phyloP scores from a whole-genome alignment of 2,113 vertebrate genomes.

The Forbesichthys agassizii region DNA sequence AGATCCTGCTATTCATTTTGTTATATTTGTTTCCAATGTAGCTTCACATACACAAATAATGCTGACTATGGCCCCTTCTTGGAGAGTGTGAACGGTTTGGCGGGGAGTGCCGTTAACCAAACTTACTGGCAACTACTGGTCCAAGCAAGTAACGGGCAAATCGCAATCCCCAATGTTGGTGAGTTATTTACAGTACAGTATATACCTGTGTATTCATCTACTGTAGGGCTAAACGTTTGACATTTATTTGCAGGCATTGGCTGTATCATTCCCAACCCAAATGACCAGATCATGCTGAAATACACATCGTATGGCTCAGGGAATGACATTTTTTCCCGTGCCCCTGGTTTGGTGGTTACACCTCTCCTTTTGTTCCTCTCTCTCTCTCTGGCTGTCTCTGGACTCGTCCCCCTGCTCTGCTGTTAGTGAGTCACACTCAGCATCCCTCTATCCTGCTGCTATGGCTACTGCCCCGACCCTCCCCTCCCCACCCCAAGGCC shows the following conservation, averaged over 20 bases:
- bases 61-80: slow-evolving; percentile 47
- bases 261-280: slow-evolving; percentile 42
- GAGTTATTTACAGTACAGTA: slow-evolving; percentile 11
- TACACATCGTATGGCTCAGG: slow-evolving; percentile 18
- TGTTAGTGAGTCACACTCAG: too few species aligned
- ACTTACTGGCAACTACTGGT: slow-evolving; percentile 59
- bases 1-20: not conserved
- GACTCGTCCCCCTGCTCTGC: too few species aligned
- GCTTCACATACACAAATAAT: slow-evolving; percentile 39
- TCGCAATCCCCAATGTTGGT: slow-evolving; percentile 43
- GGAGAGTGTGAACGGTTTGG: slow-evolving; percentile 51
- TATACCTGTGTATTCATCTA: not conserved
- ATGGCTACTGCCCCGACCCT: too few species aligned
- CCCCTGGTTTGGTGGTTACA: too few species aligned
- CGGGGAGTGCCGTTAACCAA: slow-evolving; percentile 1
- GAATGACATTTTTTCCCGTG: too few species aligned
- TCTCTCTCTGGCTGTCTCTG: too few species aligned
- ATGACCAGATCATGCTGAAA: slow-evolving; percentile 43
- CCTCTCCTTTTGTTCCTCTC: too few species aligned
- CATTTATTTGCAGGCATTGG: slow-evolving; percentile 48
- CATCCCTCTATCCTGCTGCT: too few species aligned
- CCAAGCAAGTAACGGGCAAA: not conserved
- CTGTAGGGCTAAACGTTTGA: not conserved
- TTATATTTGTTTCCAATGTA: slow-evolving; percentile 2
- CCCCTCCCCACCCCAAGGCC: too few species aligned